phyloP scores from a whole-genome alignment of 2,888 invertebrate species.

The Pemphredon lugubris region DNA sequence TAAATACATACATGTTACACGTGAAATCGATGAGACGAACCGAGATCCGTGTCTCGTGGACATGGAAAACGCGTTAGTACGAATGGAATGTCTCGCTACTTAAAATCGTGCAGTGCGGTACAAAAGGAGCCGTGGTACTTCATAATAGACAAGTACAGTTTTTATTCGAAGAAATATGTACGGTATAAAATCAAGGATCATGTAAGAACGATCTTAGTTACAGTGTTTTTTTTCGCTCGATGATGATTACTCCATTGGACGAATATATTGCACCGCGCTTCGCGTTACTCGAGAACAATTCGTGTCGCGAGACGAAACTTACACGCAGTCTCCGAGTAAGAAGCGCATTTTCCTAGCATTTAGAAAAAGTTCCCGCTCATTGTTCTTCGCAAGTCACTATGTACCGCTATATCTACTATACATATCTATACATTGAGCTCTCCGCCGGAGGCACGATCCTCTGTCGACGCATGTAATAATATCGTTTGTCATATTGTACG shows the following conservation, averaged over 20 bases:
- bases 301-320: background rate
- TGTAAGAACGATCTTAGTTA: conserved; percentile 25
- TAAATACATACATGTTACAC: too few relatives aligned
- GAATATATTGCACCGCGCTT: conserved; percentile 43
- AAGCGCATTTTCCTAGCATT: conserved; percentile 16
- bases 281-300: conserved; percentile 22
- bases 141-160: conserved; percentile 28
- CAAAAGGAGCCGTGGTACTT: conserved; percentile 38
- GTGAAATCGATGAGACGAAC: too few relatives aligned
- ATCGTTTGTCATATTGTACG: conserved; percentile 7
- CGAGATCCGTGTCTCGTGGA: too few relatives aligned
- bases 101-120: conserved; percentile 31
- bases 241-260: conserved; percentile 46
- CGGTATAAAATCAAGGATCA: conserved; percentile 33
- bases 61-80: conserved; percentile 12
- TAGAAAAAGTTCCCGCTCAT: conserved; percentile 3
- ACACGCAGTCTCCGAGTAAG: background rate
- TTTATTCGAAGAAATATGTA: conserved; percentile 26
- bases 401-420: conserved; percentile 36
- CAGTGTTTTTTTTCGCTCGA: conserved; percentile 13
- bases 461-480: conserved; percentile 21
- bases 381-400: conserved; percentile 16
- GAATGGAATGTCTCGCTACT: conserved; percentile 39
- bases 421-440: conserved; percentile 71
- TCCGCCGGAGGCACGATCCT: conserved; percentile 47